Evolutionary conservation across 2,888 invertebrate genomes (phyloP), one percentile per base, ranked within the genome.

Genomic region (Sceliomorpha sp.): DNA sequence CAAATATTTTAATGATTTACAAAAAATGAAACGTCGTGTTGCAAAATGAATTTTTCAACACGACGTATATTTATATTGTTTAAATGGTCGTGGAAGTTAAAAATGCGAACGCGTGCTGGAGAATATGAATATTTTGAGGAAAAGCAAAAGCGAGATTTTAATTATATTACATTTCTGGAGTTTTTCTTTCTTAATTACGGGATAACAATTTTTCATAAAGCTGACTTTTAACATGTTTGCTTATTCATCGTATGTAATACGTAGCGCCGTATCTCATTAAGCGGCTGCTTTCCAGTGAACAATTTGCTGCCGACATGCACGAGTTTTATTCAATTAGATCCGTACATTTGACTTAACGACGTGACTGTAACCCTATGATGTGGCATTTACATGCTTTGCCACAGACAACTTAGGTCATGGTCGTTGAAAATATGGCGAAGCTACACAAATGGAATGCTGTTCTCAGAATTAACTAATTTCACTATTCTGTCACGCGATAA

Each of bases 241-340:
- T 62, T 63, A 63, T 69, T 45, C 62, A 63, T 32, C 39, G 58
- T 39, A 56, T 62, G 55, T 62, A 56, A 50, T 39, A 44, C 55
- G 59, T 64, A 56, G 51, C 37, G 42, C 53, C 34, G 37, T 62
- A 63, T 63, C 67, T 71, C 66, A 71, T 71, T 66, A 67, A 63
- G 66, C 62, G 58, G 62, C 66, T 59, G 63, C 67, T 71, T 71
- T 59, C 63, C 67, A 59, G 67, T 53, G 67, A 67, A 71, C 62
- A 67, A 67, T 51, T 71, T 71, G 67, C 62, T 58, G 60, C 73
- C 72, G 74, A 74, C 79, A 77, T 62, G 68, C 74, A 58, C 77
- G 75, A 77, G 70, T 76, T 74, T 81, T 80, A 80, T 78, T 80
- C 74, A 69, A 70, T 72, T 63, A 73, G 62, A 72, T 56, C 70